A percentile compares a stretch with the other conserved stretches of the same genome.
Evolutionary conservation across 2,113 vertebrate genomes (phyloP).

Genomic region (Cinclus cinclus): DNA sequence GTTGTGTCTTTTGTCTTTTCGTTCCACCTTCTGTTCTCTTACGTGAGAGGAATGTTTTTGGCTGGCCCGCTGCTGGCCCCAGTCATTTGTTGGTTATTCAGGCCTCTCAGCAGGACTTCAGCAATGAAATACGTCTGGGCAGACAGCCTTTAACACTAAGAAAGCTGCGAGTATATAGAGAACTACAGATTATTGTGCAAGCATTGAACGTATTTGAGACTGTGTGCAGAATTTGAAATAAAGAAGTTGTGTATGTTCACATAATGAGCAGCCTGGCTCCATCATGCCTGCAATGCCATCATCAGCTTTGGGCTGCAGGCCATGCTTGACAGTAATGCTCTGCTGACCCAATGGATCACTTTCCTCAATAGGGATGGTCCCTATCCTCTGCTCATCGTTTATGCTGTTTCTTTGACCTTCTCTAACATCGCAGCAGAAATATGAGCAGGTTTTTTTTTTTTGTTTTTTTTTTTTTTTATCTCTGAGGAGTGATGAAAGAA

Average conservation of each 20-base stretch:
- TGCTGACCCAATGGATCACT: neutral
- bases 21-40: neutral
- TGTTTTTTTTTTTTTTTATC: neutral
- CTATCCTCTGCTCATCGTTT: neutral
- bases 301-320: neutral
- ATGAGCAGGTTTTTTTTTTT: neutral
- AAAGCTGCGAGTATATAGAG: neutral
- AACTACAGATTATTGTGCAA: neutral
- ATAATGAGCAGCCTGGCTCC: neutral
- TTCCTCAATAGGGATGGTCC: neutral
- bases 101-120: neutral
- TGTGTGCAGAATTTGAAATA: neutral
- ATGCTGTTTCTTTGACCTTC: neutral
- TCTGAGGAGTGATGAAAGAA: neutral
- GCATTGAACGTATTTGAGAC: neutral
- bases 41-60: neutral
- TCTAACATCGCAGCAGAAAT: neutral
- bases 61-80: neutral
- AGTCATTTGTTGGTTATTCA: neutral
- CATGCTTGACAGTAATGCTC: neutral
- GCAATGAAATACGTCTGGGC: neutral
- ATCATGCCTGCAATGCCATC: fast-evolving
- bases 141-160: neutral
- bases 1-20: neutral
- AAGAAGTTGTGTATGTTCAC: neutral